Percentiles rank a stretch among this genome's conserved stretches.
Evolutionary conservation across 1,140 invertebrate genomes (phyloP).

Genomic region (Mercenaria mercenaria): DNA sequence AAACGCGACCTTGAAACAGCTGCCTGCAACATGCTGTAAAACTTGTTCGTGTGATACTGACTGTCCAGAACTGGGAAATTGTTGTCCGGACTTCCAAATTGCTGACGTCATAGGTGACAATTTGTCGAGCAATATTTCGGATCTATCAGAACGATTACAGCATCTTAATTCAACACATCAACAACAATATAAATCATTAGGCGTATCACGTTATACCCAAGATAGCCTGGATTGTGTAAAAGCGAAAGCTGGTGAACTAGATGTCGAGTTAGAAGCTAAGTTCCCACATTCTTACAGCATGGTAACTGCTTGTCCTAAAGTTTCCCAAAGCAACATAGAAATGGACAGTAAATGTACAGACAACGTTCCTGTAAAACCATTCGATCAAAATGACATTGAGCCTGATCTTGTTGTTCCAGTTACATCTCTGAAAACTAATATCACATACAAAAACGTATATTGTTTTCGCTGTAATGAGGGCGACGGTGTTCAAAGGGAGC

Average conservation of each 20-base stretch:
- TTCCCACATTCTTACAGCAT: background rate
- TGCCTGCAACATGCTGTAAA: background rate
- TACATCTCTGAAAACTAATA: background rate
- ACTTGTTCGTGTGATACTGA: background rate
- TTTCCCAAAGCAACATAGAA: background rate
- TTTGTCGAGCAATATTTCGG: background rate
- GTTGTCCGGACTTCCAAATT: background rate
- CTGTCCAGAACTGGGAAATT: background rate
- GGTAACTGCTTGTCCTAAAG: background rate
- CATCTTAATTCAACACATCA: background rate
- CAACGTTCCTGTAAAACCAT: background rate
- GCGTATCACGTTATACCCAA: background rate
- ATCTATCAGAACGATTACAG: background rate
- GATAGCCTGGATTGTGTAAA: background rate
- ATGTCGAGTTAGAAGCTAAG: background rate
- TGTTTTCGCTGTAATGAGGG: background rate
- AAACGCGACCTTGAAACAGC: background rate
- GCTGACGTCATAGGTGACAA: background rate
- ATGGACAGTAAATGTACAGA: background rate
- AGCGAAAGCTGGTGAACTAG: background rate
- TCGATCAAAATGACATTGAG: background rate
- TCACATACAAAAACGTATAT: background rate
- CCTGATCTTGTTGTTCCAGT: background rate
- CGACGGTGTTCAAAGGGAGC: background rate
- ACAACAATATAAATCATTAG: background rate